These are phyloP conservation scores for Holothuria leucospilota DNA, from an alignment of 53 echinoderm and acorn worm species.

Conservation along the genomic window DNA sequence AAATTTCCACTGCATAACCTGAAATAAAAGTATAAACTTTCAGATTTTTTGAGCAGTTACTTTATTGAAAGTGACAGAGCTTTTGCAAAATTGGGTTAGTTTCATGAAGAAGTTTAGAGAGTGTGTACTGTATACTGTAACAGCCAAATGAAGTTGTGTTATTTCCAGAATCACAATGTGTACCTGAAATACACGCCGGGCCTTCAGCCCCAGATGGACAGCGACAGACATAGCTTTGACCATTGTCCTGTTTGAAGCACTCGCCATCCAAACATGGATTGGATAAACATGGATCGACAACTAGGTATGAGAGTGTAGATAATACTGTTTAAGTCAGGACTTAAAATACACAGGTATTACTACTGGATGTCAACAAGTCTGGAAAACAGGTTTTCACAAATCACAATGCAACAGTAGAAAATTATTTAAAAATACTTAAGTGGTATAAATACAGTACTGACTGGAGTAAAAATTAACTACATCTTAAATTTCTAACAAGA, in stretches of 20 bases:
- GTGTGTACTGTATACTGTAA: neutral
- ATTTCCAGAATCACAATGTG: too few species aligned
- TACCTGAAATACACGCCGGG: constrained; percentile 1
- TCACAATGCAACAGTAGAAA: too few species aligned
- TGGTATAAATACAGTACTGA: too few species aligned
- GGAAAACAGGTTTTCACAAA: too few species aligned
- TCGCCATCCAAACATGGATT: neutral
- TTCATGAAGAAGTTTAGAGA: neutral
- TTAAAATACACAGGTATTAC: too few species aligned
- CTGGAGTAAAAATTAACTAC: too few species aligned
- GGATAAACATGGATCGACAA: constrained; percentile 17
- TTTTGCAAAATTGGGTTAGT: neutral
- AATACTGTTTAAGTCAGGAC: neutral
- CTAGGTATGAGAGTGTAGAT: neutral
- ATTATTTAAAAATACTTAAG: too few species aligned
- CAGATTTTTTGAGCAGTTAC: too few species aligned
- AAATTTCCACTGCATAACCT: too few species aligned
- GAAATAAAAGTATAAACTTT: too few species aligned
- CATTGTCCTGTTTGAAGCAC: constrained; percentile 31
- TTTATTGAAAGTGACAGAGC: neutral
- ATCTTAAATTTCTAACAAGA: too few species aligned
- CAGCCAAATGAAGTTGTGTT: neutral
- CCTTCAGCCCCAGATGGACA: constrained; percentile 21
- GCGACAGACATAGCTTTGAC: neutral
- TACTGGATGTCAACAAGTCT: too few species aligned